Conservation (phyloP, 2,888 invertebrate species). For the Leptopilina myrica region DNA sequence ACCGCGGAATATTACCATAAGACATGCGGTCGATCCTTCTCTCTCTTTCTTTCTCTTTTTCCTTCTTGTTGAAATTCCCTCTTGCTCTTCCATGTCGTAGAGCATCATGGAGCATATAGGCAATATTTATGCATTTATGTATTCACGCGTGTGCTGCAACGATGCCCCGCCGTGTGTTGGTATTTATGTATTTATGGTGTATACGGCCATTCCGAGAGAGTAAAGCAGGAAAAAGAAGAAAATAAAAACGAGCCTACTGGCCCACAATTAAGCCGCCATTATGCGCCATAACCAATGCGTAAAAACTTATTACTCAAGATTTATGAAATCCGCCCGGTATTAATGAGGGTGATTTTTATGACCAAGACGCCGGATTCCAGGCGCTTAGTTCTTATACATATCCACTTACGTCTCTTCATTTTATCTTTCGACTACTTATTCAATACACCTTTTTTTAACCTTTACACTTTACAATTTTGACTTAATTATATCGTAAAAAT, state of each 20-base stretch:
- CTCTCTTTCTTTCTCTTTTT: conserved; percentile 38
- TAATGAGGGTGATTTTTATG: conserved; percentile 68
- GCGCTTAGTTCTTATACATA: conserved; percentile 35
- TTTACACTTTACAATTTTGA: too few species aligned
- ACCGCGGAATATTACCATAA: conserved; percentile 70
- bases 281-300: conserved; percentile 68
- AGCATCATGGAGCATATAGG: conserved; percentile 37
- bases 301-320: conserved; percentile 71
- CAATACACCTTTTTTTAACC: too few species aligned
- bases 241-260: conserved; percentile 58
- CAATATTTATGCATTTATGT: conserved; percentile 71
- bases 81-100: conserved; percentile 30
- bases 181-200: conserved; percentile 67
- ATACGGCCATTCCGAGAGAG: conserved; percentile 26
- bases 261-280: conserved; percentile 73
- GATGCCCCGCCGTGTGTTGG: conserved; percentile 61
- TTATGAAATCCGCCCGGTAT: conserved; percentile 69
- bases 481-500: too few species aligned
- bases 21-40: conserved; percentile 63
- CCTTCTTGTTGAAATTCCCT: not conserved
- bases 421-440: not conserved
- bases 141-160: conserved; percentile 65
- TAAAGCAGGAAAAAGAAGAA: conserved; percentile 45
- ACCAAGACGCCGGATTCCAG: conserved; percentile 55
- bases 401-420: conserved; percentile 42